Conservation (phyloP, 2,888 invertebrate species). For the Alsophila aescularia region DNA sequence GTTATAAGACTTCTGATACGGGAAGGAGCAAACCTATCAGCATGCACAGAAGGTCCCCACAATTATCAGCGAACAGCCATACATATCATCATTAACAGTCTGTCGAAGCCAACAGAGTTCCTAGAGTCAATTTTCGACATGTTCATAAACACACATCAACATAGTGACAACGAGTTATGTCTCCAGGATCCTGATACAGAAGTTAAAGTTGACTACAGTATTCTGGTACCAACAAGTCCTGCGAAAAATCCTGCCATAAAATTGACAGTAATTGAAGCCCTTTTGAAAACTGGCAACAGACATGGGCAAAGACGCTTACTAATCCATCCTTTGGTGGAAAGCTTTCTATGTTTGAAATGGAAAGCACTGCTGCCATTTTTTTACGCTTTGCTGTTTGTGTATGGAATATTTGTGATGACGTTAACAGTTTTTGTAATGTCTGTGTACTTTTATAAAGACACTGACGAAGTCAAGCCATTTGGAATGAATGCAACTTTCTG, state of each 20-base stretch:
- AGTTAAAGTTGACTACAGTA: constrained; percentile 61
- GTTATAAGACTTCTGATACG: constrained; percentile 23
- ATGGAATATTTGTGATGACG: constrained; percentile 57
- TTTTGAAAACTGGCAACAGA: constrained; percentile 56
- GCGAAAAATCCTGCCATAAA: neutral
- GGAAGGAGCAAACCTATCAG: constrained; percentile 31
- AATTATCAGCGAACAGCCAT: constrained; percentile 51
- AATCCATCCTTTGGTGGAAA: constrained; percentile 68
- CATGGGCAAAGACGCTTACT: constrained; percentile 55
- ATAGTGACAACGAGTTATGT: constrained; percentile 54
- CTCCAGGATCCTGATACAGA: constrained; percentile 58
- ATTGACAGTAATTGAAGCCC: constrained; percentile 26
- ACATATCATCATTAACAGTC: constrained; percentile 56
- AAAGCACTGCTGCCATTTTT: constrained; percentile 59
- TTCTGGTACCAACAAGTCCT: constrained; percentile 43
- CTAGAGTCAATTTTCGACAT: constrained; percentile 74
- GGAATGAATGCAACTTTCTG: constrained; percentile 4
- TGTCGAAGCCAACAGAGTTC: constrained; percentile 74
- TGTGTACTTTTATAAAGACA: constrained; percentile 41
- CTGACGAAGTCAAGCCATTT: neutral
- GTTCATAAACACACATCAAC: constrained; percentile 53
- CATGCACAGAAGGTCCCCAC: constrained; percentile 38
- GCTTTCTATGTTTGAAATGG: constrained; percentile 69
- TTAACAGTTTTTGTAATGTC: constrained; percentile 54
- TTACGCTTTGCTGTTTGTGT: constrained; percentile 54